These are phyloP conservation scores for Xyliphius kryptos DNA, from an alignment of 2,113 vertebrate genomes.

Conservation along the genomic window DNA sequence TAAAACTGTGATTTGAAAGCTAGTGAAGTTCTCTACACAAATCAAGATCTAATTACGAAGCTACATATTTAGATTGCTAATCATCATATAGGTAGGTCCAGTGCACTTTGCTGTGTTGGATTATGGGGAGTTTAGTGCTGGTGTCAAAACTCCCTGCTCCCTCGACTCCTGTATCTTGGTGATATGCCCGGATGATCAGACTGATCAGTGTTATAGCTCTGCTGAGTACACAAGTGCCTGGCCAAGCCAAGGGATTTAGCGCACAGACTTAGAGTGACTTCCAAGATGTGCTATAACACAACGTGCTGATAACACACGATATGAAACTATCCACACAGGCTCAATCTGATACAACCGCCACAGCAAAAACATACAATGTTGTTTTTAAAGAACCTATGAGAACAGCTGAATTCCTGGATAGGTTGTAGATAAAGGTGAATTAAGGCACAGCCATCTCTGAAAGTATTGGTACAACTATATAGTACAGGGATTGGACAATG, in stretches of 20 bases:
- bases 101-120: neutral
- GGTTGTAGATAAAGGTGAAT: too few species aligned
- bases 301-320: slow-evolving; percentile 12
- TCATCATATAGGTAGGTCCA: neutral
- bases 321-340: neutral
- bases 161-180: slow-evolving; percentile 9
- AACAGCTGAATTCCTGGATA: neutral
- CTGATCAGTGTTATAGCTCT: slow-evolving; percentile 18
- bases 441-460: too few species aligned
- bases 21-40: too few species aligned
- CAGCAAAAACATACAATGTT: neutral
- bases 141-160: slow-evolving; percentile 2
- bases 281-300: neutral
- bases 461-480: too few species aligned
- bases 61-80: slow-evolving; percentile 4
- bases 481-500: too few species aligned
- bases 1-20: too few species aligned
- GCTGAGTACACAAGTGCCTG: neutral
- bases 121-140: neutral
- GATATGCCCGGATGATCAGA: slow-evolving; percentile 11
- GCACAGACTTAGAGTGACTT: slow-evolving; percentile 7
- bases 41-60: neutral
- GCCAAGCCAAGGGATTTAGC: slow-evolving; percentile 21
- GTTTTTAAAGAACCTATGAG: neutral
- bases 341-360: neutral